A percentile compares a stretch with the other conserved stretches of the same genome.
Evolutionary conservation across 1,140 invertebrate species (phyloP).

Genomic region (Drosophila tsacasi): DNA sequence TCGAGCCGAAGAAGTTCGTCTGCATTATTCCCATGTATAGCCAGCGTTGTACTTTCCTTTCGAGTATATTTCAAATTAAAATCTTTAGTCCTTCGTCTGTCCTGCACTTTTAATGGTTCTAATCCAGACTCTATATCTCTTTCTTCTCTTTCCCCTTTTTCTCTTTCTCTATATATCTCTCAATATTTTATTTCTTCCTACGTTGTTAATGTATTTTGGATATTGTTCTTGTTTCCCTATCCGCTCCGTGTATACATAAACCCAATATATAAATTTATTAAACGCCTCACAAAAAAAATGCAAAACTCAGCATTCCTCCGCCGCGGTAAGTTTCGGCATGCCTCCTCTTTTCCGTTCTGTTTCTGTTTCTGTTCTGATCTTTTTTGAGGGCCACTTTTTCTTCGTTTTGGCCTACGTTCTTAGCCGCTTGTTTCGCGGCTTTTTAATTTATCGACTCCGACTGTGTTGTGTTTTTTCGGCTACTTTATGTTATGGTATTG

Average conservation of each 20-base stretch:
- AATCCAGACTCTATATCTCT: conserved; percentile 50
- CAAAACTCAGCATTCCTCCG: conserved; percentile 88
- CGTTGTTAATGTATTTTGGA: conserved; percentile 74
- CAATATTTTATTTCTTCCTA: conserved; percentile 35
- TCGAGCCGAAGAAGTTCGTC: conserved; percentile 13
- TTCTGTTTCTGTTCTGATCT: conserved; percentile 44
- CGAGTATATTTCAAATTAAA: conserved; percentile 12
- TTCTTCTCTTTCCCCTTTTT: conserved; percentile 34
- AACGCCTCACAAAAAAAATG: conserved; percentile 85
- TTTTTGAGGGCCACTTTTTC: conserved; percentile 47
- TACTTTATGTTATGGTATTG: conserved; percentile 37
- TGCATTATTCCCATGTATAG: neutral
- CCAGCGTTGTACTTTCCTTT: conserved; percentile 11
- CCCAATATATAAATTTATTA: conserved; percentile 45
- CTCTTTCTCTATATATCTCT: conserved; percentile 35
- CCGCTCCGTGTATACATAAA: conserved; percentile 42
- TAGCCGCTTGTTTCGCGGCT: conserved; percentile 50
- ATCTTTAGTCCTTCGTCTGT: conserved; percentile 3
- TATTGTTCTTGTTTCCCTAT: conserved; percentile 76
- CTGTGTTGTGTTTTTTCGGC: conserved; percentile 34
- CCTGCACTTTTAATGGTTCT: conserved; percentile 42
- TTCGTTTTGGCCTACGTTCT: conserved; percentile 53
- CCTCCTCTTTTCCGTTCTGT: conserved; percentile 44
- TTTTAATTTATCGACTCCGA: conserved; percentile 57
- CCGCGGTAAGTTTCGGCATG: conserved; percentile 89